Conservation (phyloP, 2,113 vertebrate genomes). For the Rousettus leschenaultii region DNA sequence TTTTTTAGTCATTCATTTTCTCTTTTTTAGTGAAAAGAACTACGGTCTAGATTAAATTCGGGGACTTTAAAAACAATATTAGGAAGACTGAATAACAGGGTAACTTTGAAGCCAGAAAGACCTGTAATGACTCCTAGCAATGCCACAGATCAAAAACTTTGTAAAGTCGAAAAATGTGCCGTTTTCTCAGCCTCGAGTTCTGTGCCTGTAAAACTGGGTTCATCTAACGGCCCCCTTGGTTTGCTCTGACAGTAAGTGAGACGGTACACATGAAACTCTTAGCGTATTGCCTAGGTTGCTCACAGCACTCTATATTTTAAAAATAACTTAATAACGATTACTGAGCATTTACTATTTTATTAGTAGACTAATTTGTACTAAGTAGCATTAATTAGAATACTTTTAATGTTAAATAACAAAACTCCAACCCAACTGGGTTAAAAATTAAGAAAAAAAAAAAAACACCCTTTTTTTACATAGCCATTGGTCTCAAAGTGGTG, state of each 20-base stretch:
- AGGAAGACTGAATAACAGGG: not conserved
- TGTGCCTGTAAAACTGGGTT: not conserved
- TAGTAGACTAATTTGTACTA: not conserved
- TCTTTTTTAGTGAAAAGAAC: not conserved
- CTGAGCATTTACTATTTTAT: not conserved
- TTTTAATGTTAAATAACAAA: not conserved
- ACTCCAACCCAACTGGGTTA: not conserved
- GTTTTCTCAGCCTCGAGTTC: not conserved
- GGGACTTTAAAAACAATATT: not conserved
- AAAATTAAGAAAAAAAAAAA: not conserved
- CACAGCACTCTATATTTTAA: not conserved
- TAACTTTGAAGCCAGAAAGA: not conserved
- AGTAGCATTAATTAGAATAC: not conserved
- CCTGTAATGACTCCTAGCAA: not conserved
- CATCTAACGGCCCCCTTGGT: not conserved
- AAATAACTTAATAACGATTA: not conserved
- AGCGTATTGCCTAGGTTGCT: not conserved
- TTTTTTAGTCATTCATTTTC: not conserved
- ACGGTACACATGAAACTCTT: not conserved
- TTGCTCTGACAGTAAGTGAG: not conserved
- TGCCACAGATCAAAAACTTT: not conserved
- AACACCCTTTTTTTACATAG: not conserved
- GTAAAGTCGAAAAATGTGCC: not conserved
- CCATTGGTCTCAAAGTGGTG: not conserved
- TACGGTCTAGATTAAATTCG: slow-evolving; percentile 18